Conservation (phyloP, 2,888 invertebrate genomes). For the Bimastos eiseni region DNA sequence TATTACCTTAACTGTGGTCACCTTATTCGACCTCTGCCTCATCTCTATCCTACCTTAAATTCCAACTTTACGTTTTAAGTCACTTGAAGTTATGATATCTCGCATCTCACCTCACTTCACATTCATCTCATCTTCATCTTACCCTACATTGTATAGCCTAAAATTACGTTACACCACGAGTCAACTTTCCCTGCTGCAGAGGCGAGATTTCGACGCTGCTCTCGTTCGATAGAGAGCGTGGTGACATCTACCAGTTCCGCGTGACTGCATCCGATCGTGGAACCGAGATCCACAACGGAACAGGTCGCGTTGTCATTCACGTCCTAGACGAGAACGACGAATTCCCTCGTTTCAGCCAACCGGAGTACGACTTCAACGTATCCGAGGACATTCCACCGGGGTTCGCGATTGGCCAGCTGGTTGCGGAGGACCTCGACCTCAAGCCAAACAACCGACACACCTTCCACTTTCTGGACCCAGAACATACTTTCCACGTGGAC, state of each 20-base stretch:
- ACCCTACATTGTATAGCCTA: not conserved
- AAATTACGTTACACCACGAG: not conserved
- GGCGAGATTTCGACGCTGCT: slow-evolving; percentile 36
- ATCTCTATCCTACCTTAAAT: too few relatives aligned
- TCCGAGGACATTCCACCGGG: slow-evolving; percentile 39
- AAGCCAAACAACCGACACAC: slow-evolving; percentile 33
- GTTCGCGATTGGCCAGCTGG: slow-evolving; percentile 38
- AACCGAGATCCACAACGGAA: slow-evolving; percentile 46
- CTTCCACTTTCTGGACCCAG: slow-evolving; percentile 39
- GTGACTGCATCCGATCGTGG: slow-evolving; percentile 53
- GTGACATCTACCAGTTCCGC: slow-evolving; percentile 46
- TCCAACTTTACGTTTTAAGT: too few relatives aligned
- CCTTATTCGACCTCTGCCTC: too few relatives aligned
- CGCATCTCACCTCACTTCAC: slow-evolving; percentile 24
- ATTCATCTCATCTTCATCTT: slow-evolving; percentile 20
- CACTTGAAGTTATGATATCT: not conserved
- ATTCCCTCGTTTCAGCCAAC: slow-evolving; percentile 46
- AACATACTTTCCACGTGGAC: slow-evolving; percentile 55
- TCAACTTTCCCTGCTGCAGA: not conserved
- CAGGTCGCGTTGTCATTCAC: slow-evolving; percentile 47
- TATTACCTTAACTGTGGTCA: too few relatives aligned
- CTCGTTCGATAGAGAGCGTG: slow-evolving; percentile 39
- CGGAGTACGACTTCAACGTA: slow-evolving; percentile 38
- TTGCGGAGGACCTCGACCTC: slow-evolving; percentile 39
- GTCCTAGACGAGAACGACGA: slow-evolving; percentile 55